Percentiles rank a stretch among this genome's conserved stretches.
Conservation (phyloP, 2,113 vertebrate genomes). For the Oncorhynchus clarkii region DNA sequence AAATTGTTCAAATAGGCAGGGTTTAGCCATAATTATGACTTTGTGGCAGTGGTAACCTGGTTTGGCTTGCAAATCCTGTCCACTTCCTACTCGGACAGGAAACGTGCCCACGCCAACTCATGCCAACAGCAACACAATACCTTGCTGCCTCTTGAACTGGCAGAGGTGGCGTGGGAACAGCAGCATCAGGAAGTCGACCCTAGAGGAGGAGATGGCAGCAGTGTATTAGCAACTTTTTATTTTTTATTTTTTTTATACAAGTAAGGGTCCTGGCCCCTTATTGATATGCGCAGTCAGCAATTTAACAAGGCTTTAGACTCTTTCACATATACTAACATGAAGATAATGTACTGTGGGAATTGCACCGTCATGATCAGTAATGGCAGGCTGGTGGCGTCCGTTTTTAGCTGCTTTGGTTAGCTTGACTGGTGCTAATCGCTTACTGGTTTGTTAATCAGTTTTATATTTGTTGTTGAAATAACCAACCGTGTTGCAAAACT, state of each 20-base stretch:
- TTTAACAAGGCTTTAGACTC: slow-evolving; percentile 7
- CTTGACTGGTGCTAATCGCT: not conserved
- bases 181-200: not conserved
- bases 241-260: not conserved
- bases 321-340: slow-evolving; percentile 11
- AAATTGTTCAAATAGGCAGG: no score
- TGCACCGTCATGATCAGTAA: slow-evolving; percentile 1
- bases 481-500: not conserved
- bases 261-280: not conserved
- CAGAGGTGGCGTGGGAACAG: slow-evolving; percentile 19
- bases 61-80: slow-evolving; percentile 39
- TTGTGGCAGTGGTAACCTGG: not conserved
- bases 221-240: not conserved
- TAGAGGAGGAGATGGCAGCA: not conserved
- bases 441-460: not conserved
- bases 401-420: slow-evolving; percentile 3
- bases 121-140: not conserved
- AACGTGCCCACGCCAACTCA: not conserved
- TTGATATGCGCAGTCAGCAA: slow-evolving; percentile 9
- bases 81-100: not conserved
- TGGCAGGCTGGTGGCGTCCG: not conserved
- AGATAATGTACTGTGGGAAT: slow-evolving; percentile 6
- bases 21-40: no score
- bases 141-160: slow-evolving; percentile 1
- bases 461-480: not conserved